Conservation (phyloP, 2,113 vertebrate species). For the Platichthys flesus region DNA sequence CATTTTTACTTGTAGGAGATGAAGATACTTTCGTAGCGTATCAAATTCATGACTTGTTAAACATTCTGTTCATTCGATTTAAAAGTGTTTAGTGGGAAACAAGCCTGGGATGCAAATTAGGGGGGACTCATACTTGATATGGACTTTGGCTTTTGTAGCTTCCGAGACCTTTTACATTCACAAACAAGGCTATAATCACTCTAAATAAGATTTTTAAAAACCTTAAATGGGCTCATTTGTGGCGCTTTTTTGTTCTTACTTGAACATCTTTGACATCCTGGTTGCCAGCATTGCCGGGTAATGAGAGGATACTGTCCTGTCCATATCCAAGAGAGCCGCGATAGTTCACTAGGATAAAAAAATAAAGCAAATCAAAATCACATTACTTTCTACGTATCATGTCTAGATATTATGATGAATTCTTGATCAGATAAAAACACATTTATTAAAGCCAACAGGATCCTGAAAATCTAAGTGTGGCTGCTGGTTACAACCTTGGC, state of each 20-base stretch:
- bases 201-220: background rate
- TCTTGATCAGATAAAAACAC: background rate
- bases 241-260: conserved; percentile 76
- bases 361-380: background rate
- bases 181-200: background rate
- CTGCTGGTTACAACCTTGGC: background rate
- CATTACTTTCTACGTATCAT: background rate
- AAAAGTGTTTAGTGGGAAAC: background rate
- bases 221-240: background rate
- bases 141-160: background rate
- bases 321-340: conserved; percentile 93
- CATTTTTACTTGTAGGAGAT: background rate
- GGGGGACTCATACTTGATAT: background rate
- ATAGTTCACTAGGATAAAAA: conserved; percentile 88
- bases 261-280: conserved; percentile 95
- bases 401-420: background rate
- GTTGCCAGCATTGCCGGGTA: conserved; percentile 89
- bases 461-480: background rate
- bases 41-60: background rate
- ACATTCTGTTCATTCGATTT: background rate
- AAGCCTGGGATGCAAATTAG: too few relatives aligned
- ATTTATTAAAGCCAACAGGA: too few relatives aligned
- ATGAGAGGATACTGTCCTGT: conserved; percentile 89
- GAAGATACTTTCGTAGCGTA: background rate
- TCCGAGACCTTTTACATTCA: background rate